Evolutionary conservation across 1,140 invertebrate species (phyloP).

Genomic region (Teleopsis dalmanni): DNA sequence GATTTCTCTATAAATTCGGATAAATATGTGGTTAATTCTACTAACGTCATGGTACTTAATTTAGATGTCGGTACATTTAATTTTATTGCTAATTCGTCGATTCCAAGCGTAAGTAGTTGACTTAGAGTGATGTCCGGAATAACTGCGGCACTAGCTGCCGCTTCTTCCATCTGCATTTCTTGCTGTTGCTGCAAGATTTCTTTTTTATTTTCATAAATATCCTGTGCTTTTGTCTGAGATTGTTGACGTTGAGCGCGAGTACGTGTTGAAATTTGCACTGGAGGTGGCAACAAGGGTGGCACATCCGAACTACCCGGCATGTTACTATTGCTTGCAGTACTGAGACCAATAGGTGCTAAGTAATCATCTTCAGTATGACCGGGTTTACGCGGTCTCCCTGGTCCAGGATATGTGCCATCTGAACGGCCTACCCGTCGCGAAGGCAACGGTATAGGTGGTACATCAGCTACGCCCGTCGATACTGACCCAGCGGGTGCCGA

Average conservation of each 20-base stretch:
- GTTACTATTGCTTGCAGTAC: slow-evolving; percentile 8
- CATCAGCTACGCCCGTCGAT: slow-evolving; percentile 35
- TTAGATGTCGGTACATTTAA: slow-evolving; percentile 66
- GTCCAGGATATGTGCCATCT: slow-evolving; percentile 46
- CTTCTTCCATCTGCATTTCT: slow-evolving; percentile 25
- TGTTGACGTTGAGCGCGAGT: slow-evolving; percentile 26
- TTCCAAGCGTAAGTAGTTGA: slow-evolving; percentile 70
- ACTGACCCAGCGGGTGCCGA: slow-evolving; percentile 8
- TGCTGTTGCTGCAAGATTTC: slow-evolving; percentile 29
- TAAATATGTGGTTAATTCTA: slow-evolving; percentile 72
- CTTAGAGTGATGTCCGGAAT: slow-evolving; percentile 68
- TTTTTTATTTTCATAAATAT: slow-evolving; percentile 39
- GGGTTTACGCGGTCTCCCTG: slow-evolving; percentile 45
- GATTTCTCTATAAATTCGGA: slow-evolving; percentile 54
- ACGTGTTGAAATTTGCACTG: slow-evolving; percentile 23
- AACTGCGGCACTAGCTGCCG: slow-evolving; percentile 16
- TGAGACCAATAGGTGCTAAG: slow-evolving; percentile 47
- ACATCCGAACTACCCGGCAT: slow-evolving; percentile 33
- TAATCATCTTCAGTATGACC: slow-evolving; percentile 56
- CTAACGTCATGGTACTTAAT: slow-evolving; percentile 75
- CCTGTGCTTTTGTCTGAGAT: slow-evolving; percentile 26
- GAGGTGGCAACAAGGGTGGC: slow-evolving; percentile 34
- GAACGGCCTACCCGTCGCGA: slow-evolving; percentile 52
- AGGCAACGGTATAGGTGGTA: slow-evolving; percentile 55
- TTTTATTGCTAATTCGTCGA: slow-evolving; percentile 67